Conservation (phyloP, 2,888 invertebrate species). For the Acanthosepion lycidas region DNA sequence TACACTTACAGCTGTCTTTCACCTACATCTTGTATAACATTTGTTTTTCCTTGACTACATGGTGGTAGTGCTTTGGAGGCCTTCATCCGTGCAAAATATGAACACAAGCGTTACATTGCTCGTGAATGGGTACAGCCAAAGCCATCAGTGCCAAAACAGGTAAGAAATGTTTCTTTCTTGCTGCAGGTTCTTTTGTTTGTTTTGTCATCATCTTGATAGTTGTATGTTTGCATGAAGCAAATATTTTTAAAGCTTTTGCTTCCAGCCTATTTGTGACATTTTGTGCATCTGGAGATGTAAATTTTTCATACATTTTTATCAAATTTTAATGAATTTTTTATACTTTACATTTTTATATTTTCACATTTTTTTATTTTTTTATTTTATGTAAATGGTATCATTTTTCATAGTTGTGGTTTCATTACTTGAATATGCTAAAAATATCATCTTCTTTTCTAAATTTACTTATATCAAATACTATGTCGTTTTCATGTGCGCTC, state of each 20-base stretch:
- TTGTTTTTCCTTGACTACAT: conserved; percentile 50
- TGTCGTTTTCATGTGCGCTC: no score
- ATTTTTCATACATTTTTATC: not conserved
- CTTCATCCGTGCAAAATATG: conserved; percentile 98
- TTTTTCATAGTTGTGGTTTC: not conserved
- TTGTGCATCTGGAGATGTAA: not conserved
- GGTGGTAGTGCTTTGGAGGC: conserved; percentile 83
- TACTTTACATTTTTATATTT: not conserved
- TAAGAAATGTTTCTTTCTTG: conserved; percentile 51
- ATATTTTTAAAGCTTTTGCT: not conserved
- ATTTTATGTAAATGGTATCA: not conserved
- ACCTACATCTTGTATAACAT: not conserved
- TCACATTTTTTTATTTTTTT: not conserved
- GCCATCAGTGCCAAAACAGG: conserved; percentile 78
- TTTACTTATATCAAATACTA: no score
- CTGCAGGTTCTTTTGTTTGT: not conserved
- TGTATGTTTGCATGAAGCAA: not conserved
- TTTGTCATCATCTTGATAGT: not conserved
- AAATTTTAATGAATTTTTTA: not conserved
- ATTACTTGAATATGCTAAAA: not conserved
- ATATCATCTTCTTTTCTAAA: not conserved
- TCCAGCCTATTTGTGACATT: not conserved
- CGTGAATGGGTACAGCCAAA: conserved; percentile 92
- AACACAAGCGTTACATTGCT: conserved; percentile 98
- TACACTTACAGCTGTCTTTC: not conserved